Conservation (phyloP, 1,140 invertebrate species). For the Ericerus pela region DNA sequence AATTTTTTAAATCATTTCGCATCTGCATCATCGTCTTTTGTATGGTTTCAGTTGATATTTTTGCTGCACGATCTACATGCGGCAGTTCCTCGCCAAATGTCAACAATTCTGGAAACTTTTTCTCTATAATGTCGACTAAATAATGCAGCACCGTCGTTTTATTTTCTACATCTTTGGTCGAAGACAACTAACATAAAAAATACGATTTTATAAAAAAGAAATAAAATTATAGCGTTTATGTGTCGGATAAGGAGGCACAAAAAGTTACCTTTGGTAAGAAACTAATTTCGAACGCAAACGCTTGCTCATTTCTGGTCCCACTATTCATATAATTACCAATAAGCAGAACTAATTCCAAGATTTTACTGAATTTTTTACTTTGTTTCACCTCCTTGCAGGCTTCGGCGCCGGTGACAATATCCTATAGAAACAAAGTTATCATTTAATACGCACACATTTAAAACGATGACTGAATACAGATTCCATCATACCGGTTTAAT, state of each 20-base stretch:
- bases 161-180: conserved; percentile 88
- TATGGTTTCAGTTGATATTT: conserved; percentile 72
- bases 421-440: too few species aligned
- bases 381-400: conserved; percentile 87
- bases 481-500: conserved; percentile 72
- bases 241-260: background rate
- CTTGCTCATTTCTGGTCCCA: conserved; percentile 81
- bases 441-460: background rate
- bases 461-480: background rate
- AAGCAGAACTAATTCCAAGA: conserved; percentile 77
- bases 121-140: conserved; percentile 73
- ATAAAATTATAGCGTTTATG: background rate
- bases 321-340: conserved; percentile 93
- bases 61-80: conserved; percentile 65
- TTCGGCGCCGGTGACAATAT: conserved; percentile 85
- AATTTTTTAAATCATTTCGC: conserved; percentile 66
- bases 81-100: conserved; percentile 74
- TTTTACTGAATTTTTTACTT: conserved; percentile 76
- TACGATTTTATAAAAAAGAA: conserved; percentile 13
- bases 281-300: conserved; percentile 91
- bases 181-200: conserved; percentile 45
- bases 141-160: conserved; percentile 86
- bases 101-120: conserved; percentile 69
- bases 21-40: conserved; percentile 72
- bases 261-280: conserved; percentile 76